Percentiles rank a stretch among this genome's conserved stretches.
phyloP scores from a whole-genome alignment of 2,113 vertebrate genomes.

The Camelus dromedarius region DNA sequence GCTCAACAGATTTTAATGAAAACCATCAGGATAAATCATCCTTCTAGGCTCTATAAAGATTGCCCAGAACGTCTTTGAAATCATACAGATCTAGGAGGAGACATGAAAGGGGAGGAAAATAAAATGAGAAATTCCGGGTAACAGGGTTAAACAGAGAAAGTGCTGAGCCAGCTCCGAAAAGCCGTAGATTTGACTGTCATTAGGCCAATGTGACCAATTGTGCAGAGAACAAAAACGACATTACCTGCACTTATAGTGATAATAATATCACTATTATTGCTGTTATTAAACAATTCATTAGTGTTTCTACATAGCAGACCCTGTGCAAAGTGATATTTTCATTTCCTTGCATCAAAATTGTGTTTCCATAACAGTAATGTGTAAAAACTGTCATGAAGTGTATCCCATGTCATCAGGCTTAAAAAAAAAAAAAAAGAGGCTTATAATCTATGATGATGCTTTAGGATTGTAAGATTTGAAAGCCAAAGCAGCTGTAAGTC shows the following conservation, averaged over 20 bases:
- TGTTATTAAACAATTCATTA: neutral
- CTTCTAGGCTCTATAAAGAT: conserved; percentile 64
- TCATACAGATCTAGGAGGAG: conserved; percentile 48
- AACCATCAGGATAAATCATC: conserved; percentile 66
- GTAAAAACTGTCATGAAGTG: neutral
- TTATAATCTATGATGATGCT: neutral
- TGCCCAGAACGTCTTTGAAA: conserved; percentile 68
- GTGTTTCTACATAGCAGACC: neutral
- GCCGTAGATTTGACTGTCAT: neutral
- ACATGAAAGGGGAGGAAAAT: conserved; percentile 2
- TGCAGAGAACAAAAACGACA: neutral
- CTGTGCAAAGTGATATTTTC: neutral
- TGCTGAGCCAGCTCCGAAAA: neutral
- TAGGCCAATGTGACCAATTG: neutral
- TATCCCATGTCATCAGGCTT: neutral
- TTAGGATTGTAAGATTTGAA: conserved; percentile 32
- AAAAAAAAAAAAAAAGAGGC: neutral
- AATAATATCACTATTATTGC: neutral
- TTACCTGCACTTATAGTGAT: neutral
- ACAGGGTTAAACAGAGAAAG: neutral
- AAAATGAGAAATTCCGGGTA: conserved; percentile 45
- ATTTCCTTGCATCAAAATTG: neutral
- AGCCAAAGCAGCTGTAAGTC: conserved; percentile 33
- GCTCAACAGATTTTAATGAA: conserved; percentile 67
- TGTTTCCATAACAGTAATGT: neutral